A percentile compares a stretch with the other conserved stretches of the same genome.
phyloP scores from a whole-genome alignment of 2,113 vertebrate genomes.

The Crotalus horridus region DNA sequence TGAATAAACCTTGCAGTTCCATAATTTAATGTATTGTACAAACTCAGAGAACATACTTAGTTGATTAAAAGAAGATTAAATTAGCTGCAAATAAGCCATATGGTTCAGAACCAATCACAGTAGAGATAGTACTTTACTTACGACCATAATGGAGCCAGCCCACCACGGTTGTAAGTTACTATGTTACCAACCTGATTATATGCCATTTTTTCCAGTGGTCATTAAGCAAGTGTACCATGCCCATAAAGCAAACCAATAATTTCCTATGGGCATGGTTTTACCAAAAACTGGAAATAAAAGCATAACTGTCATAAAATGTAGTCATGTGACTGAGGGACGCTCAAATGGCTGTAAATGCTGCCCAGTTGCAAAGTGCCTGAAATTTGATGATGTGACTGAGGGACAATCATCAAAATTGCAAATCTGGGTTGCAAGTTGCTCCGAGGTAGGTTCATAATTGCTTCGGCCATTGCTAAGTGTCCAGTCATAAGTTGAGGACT shows the following conservation, averaged over 20 bases:
- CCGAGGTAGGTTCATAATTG: not conserved
- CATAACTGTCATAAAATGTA: not conserved
- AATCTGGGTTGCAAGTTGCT: not conserved
- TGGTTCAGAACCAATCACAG: not conserved
- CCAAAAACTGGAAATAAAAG: not conserved
- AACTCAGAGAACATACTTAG: not conserved
- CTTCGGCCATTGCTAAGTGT: not conserved
- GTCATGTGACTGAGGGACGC: not conserved
- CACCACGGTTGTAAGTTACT: not conserved
- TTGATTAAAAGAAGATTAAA: not conserved
- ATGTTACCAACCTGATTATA: not conserved
- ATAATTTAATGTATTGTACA: not conserved
- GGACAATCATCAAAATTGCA: not conserved
- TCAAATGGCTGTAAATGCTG: not conserved
- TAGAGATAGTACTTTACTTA: not conserved
- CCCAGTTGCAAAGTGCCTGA: not conserved
- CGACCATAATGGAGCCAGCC: rapidly evolving
- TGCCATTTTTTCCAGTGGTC: not conserved
- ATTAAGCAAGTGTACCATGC: not conserved
- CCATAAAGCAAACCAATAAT: not conserved
- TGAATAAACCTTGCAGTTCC: not conserved
- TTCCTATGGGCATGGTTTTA: not conserved
- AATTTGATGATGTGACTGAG: not conserved
- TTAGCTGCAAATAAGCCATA: not conserved
- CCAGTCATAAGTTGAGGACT: not conserved